These are phyloP conservation scores for Pomacea canaliculata DNA, from an alignment of 2,888 invertebrate species.

Conservation along the genomic window DNA sequence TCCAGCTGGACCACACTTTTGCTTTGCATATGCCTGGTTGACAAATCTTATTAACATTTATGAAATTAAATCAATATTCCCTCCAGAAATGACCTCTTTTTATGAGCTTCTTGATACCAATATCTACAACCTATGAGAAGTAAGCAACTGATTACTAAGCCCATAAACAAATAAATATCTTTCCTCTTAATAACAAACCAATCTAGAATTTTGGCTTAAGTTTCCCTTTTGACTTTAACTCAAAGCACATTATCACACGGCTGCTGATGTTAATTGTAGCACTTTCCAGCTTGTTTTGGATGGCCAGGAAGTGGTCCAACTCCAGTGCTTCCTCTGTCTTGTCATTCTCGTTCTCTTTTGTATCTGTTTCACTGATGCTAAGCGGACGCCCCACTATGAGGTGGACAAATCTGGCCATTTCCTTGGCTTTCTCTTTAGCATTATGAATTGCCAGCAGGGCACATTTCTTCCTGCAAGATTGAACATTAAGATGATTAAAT, in stretches of 20 bases:
- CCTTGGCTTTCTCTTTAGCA: conserved; percentile 63
- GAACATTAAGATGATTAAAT: too few relatives aligned
- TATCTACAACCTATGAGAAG: too few relatives aligned
- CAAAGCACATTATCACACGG: conserved; percentile 60
- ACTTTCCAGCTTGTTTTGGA: conserved; percentile 56
- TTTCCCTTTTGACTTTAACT: conserved; percentile 59
- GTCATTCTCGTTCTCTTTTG: conserved; percentile 54
- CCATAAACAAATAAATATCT: too few relatives aligned
- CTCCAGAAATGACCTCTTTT: too few relatives aligned
- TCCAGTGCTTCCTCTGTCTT: conserved; percentile 39
- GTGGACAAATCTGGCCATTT: conserved; percentile 62
- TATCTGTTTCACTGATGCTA: conserved; percentile 55
- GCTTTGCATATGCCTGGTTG: too few relatives aligned
- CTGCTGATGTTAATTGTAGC: conserved; percentile 57
- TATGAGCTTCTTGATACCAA: too few relatives aligned
- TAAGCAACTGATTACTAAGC: too few relatives aligned
- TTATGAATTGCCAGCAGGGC: conserved; percentile 62
- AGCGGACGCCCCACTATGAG: conserved; percentile 57
- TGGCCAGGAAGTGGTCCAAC: conserved; percentile 43
- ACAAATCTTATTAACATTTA: too few relatives aligned
- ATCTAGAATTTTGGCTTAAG: conserved; percentile 2
- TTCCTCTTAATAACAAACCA: neutral
- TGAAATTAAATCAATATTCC: too few relatives aligned
- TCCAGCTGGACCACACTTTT: too few relatives aligned
- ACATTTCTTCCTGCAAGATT: conserved; percentile 54